These are phyloP conservation scores for Loxodonta africana DNA, from an alignment of 2,113 vertebrate species.

Conservation along the genomic window DNA sequence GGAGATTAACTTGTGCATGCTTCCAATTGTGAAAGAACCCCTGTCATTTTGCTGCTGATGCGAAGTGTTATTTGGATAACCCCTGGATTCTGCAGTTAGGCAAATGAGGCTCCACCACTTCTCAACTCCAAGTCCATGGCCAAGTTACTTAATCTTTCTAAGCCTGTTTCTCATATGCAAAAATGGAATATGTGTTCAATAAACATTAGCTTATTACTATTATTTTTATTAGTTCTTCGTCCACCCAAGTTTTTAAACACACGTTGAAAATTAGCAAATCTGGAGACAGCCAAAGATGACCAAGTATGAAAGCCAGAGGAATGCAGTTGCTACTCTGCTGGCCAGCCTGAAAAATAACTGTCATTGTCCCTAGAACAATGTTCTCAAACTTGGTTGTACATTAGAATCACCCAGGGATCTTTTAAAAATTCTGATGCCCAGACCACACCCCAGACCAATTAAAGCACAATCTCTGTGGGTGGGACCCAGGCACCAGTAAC, in stretches of 20 bases:
- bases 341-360: constrained; percentile 9
- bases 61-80: not conserved
- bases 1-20: not conserved
- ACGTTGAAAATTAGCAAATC: constrained; percentile 50
- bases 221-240: constrained; percentile 39
- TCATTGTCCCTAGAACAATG: not conserved
- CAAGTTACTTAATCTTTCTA: constrained; percentile 29
- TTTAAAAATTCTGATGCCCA: constrained; percentile 11
- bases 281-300: not conserved
- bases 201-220: not conserved
- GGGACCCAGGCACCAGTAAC: not conserved
- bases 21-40: not conserved
- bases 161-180: not conserved
- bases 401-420: constrained; percentile 1
- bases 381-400: constrained; percentile 44
- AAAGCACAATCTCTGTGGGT: not conserved
- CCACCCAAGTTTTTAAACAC: constrained; percentile 33
- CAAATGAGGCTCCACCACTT: not conserved
- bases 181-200: not conserved
- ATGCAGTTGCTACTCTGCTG: constrained; percentile 29
- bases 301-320: constrained; percentile 30
- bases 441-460: not conserved
- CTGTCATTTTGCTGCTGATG: not conserved
- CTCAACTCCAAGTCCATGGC: not conserved
- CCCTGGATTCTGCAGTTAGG: constrained; percentile 12